Evolutionary conservation across 2,113 vertebrate genomes (phyloP).

Genomic region (Sapajus apella): DNA sequence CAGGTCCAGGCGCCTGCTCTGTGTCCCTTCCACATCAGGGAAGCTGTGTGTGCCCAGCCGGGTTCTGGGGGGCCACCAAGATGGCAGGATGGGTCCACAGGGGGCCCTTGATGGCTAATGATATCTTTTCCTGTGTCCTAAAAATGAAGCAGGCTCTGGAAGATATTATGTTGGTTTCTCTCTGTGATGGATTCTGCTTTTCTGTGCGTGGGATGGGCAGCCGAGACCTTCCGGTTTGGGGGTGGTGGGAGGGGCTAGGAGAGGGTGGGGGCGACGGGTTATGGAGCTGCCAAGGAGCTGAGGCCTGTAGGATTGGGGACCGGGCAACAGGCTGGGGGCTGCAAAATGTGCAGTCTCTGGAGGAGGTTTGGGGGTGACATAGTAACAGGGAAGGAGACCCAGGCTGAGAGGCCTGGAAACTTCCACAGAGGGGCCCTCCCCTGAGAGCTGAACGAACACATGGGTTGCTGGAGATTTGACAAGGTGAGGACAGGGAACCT

Average conservation of each 20-base stretch:
- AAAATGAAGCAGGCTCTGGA: slow-evolving; percentile 49
- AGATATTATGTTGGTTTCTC: background rate
- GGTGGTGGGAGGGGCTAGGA: background rate
- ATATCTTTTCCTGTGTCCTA: slow-evolving; percentile 71
- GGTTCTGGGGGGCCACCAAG: background rate
- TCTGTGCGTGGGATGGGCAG: background rate
- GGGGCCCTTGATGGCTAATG: slow-evolving; percentile 38
- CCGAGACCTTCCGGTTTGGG: fast-evolving
- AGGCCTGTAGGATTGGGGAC: background rate
- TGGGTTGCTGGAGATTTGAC: background rate
- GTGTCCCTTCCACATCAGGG: slow-evolving; percentile 45
- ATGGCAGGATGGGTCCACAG: slow-evolving; percentile 60
- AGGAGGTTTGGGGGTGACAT: background rate
- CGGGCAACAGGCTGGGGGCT: background rate
- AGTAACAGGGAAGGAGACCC: background rate
- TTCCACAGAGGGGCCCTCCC: background rate
- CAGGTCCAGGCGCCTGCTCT: background rate
- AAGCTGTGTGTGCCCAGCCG: background rate
- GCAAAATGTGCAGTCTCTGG: background rate
- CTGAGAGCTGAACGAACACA: background rate
- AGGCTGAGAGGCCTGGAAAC: background rate
- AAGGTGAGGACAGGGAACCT: background rate
- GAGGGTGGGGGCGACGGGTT: fast-evolving
- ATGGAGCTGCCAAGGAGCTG: background rate
- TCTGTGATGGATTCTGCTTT: background rate